Evolutionary conservation across 2,888 invertebrate genomes (phyloP), one percentile per base, ranked within the genome.

Genomic region (Orchesellides sinensis): DNA sequence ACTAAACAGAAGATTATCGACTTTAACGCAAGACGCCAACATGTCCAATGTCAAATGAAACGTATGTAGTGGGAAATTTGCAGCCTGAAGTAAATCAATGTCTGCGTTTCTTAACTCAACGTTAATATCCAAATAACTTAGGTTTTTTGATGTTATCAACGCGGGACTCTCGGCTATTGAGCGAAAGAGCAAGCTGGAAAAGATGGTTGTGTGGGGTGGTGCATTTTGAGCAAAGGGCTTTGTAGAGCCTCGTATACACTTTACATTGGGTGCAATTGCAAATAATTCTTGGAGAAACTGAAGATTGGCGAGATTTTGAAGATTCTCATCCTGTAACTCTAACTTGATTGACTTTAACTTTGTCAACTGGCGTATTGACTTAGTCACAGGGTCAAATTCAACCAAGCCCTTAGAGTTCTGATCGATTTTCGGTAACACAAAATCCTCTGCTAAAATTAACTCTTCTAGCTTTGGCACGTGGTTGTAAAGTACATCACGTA

Each of bases 181-280:
- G 12, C 73, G 81, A 47, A 81, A 74, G 12, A 81, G 27, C n/a
- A 81, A 59, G 19, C 66, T 81, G 14, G 81, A 81, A 74, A 81
- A 81, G 12, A 81, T 73, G 25, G 81, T 81, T 6, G 74, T 81
- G 27, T 72, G 73, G 12, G 80, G 73, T 47, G 54, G 27, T 23
- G 69, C 59, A 19, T 63, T 61, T 52, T 74, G 27, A 27, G 74
- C 19, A 59, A 81, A 74, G 1, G 35, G 8, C n/a, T 56, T 66
- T 6, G 52, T 56, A n/a, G 66, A 69, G 23, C 82, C 77, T 14
- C 32, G 25, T 8, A 84, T 63, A n/a, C 54, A 56, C 23, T 77
- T 25, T 19, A 84, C 56, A 14, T 82, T 84, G 14, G 84, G 84
- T 0, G 82, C 77, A 27, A 78, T 49, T 1, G 52, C 32, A 27